Conservation (phyloP, 2,888 invertebrate genomes). For the Tetrapedia diversipes region DNA sequence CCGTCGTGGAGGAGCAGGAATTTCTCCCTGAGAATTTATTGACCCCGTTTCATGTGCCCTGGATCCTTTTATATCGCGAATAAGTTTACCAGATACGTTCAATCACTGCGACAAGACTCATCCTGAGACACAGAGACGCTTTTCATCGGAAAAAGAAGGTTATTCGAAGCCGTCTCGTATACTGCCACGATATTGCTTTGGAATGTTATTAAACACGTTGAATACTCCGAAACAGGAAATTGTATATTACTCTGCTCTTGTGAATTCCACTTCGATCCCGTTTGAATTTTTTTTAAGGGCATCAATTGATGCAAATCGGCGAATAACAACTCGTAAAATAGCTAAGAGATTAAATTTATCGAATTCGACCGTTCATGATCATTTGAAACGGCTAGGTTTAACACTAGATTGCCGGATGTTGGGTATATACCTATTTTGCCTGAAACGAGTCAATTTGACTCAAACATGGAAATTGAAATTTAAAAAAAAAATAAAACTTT, state of each 20-base stretch:
- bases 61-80: neutral
- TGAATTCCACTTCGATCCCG: neutral
- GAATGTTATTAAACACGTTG: neutral
- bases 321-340: no score
- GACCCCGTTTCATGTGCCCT: constrained; percentile 5
- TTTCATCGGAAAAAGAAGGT: neutral
- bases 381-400: no score
- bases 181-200: neutral
- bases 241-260: neutral
- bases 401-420: no score
- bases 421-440: no score
- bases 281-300: no score
- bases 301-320: no score
- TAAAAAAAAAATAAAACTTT: no score
- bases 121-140: neutral
- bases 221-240: neutral
- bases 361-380: no score
- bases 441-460: no score
- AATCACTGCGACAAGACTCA: neutral
- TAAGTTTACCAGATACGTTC: neutral
- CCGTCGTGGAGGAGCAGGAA: neutral
- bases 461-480: no score
- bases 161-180: neutral
- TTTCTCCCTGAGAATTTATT: constrained; percentile 11
- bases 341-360: no score